A percentile compares a stretch with the other conserved stretches of the same genome.
These are phyloP conservation scores for Eurystomus gularis DNA, from an alignment of 2,113 vertebrate genomes.

Conservation along the genomic window DNA sequence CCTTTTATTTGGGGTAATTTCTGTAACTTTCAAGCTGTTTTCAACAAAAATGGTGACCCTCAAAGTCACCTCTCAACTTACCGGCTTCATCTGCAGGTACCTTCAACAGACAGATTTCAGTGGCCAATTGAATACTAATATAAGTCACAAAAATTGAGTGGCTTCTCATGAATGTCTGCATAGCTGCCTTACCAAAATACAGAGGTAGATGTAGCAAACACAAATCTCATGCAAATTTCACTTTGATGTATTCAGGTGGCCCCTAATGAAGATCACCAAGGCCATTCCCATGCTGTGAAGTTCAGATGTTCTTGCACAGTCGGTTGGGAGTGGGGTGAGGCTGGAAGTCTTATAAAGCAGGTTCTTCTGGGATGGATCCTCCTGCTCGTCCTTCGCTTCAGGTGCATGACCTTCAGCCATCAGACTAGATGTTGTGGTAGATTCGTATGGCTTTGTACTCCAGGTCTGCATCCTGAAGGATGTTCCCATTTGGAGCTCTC, in stretches of 20 bases:
- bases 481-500: not conserved
- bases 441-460: not conserved
- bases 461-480: not conserved
- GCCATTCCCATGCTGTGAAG: not conserved
- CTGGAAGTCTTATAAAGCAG: not conserved
- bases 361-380: not conserved
- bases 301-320: not conserved
- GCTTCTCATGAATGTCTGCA: not conserved
- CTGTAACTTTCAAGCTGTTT: not conserved
- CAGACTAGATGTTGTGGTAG: not conserved
- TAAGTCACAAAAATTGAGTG: not conserved
- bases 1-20: not conserved
- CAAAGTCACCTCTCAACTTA: rapidly evolving
- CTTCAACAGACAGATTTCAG: not conserved
- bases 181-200: not conserved
- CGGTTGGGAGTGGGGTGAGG: not conserved
- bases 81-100: not conserved
- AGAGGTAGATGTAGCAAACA: not conserved
- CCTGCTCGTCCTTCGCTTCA: not conserved
- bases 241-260: not conserved
- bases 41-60: not conserved
- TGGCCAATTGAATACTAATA: not conserved
- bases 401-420: not conserved
- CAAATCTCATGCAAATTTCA: rapidly evolving
- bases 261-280: rapidly evolving